These are phyloP conservation scores for Bombyx mori DNA, from an alignment of 1,140 invertebrate genomes.

Conservation along the genomic window ASM3026992v2 NC_085131.1:650001-650500, in stretches of 20 bases:
- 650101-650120: slow-evolving; percentile 31
- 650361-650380: not conserved
- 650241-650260: slow-evolving; percentile 17
- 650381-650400: not conserved
- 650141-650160: slow-evolving; percentile 26
- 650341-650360: slow-evolving; percentile 26
- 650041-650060: slow-evolving; percentile 18
- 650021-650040: slow-evolving; percentile 39
- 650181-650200: slow-evolving; percentile 38
- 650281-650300: slow-evolving; percentile 10
- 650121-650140: slow-evolving; percentile 15
- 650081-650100: slow-evolving; percentile 35
- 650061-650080: slow-evolving; percentile 10
- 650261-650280: slow-evolving; percentile 42
- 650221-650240: slow-evolving; percentile 12
- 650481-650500: slow-evolving; percentile 6
- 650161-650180: slow-evolving; percentile 39
- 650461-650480: too few relatives aligned
- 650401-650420: too few relatives aligned
- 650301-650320: slow-evolving; percentile 9
- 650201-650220: not conserved
- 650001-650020: slow-evolving; percentile 4
- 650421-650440: slow-evolving; percentile 15
- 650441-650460: slow-evolving; percentile 18
- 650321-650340: slow-evolving; percentile 14